These are phyloP conservation scores for Papilio aristodemus DNA, from an alignment of 1,140 invertebrate genomes.

Conservation along the genomic window DNA sequence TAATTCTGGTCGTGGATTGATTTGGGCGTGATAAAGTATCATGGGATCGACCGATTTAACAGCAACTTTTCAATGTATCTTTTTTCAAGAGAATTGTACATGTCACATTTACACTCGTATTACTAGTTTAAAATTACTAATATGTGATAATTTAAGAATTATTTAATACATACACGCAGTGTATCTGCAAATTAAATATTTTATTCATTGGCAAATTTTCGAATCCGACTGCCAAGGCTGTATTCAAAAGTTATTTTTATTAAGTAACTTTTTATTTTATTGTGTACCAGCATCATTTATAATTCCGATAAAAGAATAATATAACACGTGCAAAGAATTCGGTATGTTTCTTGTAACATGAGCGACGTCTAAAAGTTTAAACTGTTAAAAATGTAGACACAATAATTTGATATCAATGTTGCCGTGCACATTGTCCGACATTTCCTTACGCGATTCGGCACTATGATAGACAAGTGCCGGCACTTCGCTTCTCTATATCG, in stretches of 20 bases:
- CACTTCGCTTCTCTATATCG: conserved; percentile 66
- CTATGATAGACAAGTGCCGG: conserved; percentile 56
- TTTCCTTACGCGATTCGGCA: conserved; percentile 52
- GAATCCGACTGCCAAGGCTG: no score
- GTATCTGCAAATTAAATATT: no score
- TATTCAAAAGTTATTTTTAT: neutral
- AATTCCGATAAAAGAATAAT: conserved; percentile 12
- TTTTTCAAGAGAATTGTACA: no score
- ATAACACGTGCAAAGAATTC: conserved; percentile 14
- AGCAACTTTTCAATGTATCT: no score
- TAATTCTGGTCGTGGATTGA: neutral
- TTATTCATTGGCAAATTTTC: no score
- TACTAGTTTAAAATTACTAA: no score
- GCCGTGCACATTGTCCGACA: conserved; percentile 43
- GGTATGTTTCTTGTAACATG: conserved; percentile 16
- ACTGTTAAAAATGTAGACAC: conserved; percentile 26
- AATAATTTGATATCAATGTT: conserved; percentile 29
- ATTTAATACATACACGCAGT: no score
- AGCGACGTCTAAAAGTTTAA: conserved; percentile 2
- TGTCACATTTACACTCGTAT: no score
- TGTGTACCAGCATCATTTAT: neutral
- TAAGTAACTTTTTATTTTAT: neutral
- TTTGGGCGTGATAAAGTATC: neutral
- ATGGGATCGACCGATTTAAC: no score
- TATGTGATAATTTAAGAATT: no score